A percentile compares a stretch with the other conserved stretches of the same genome.
phyloP scores from a whole-genome alignment of 2,888 invertebrate genomes.

The Malachius bipustulatus region DNA sequence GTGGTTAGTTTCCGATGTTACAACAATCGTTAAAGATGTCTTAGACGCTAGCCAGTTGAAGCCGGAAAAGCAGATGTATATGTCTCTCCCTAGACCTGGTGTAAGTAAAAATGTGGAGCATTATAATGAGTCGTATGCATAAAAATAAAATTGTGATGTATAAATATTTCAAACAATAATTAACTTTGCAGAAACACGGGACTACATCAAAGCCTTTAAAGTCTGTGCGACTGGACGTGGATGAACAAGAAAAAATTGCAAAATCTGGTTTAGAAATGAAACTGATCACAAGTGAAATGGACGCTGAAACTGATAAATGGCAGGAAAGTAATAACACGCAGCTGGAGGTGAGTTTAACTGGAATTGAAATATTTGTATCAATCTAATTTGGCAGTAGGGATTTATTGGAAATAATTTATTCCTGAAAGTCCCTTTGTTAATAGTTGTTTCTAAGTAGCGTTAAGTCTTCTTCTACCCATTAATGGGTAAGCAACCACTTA shows the following conservation, averaged over 20 bases:
- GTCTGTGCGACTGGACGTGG: conserved; percentile 79
- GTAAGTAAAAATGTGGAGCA: conserved; percentile 45
- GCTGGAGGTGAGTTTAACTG: conserved; percentile 43
- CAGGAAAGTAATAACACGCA: conserved; percentile 49
- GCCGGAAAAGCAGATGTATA: conserved; percentile 69
- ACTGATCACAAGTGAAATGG: conserved; percentile 88
- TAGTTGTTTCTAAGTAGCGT: too few species aligned
- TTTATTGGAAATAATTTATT: too few species aligned
- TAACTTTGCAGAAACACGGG: conserved; percentile 77
- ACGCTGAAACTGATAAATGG: conserved; percentile 95
- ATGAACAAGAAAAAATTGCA: conserved; percentile 95
- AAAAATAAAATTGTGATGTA: not conserved
- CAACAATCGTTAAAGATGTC: conserved; percentile 79
- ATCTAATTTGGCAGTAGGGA: too few species aligned
- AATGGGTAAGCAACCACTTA: too few species aligned
- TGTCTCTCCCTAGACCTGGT: conserved; percentile 89
- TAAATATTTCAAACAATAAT: conserved; percentile 2
- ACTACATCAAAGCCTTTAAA: conserved; percentile 87
- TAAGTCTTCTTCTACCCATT: too few species aligned
- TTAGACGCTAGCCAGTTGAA: conserved; percentile 61
- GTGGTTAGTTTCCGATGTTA: conserved; percentile 84
- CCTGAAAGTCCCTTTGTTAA: too few species aligned
- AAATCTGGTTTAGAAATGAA: conserved; percentile 97
- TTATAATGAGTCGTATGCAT: not conserved
- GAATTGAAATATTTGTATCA: too few species aligned